Percentiles rank a stretch among this genome's conserved stretches.
Evolutionary conservation across 2,113 vertebrate genomes (phyloP).

Genomic region (Lamprotornis superbus): DNA sequence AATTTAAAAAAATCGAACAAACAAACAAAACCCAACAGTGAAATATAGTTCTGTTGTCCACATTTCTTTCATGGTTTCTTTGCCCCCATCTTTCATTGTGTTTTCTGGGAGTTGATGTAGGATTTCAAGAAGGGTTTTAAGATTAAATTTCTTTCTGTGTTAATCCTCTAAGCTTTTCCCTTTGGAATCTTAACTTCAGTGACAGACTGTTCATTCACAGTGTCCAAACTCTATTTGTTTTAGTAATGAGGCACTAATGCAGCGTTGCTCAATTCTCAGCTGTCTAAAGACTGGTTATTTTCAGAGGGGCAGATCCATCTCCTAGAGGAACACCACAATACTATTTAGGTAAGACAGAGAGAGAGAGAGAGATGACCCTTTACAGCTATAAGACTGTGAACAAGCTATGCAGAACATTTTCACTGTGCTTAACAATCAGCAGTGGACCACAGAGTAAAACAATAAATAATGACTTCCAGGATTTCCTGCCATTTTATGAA

Average conservation of each 20-base stretch:
- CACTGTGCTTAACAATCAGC: neutral
- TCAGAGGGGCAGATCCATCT: neutral
- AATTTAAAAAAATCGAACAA: neutral
- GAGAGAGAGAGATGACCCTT: neutral
- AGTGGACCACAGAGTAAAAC: neutral
- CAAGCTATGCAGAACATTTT: neutral
- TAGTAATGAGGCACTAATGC: neutral
- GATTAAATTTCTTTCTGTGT: neutral
- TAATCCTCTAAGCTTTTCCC: constrained; percentile 30
- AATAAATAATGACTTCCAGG: neutral
- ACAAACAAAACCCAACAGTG: neutral
- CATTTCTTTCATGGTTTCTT: neutral
- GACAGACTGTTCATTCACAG: neutral
- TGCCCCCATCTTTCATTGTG: neutral
- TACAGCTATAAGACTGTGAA: neutral
- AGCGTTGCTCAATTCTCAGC: neutral
- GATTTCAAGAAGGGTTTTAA: constrained; percentile 9
- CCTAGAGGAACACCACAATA: neutral
- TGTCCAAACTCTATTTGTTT: neutral
- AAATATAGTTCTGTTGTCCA: neutral
- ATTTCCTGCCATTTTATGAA: neutral
- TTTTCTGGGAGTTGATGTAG: neutral
- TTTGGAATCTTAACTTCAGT: neutral
- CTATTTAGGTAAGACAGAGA: neutral
- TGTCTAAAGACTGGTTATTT: neutral